Conservation (phyloP, 2,797 vertebrate species). For the Leptoclinus maculatus region DNA sequence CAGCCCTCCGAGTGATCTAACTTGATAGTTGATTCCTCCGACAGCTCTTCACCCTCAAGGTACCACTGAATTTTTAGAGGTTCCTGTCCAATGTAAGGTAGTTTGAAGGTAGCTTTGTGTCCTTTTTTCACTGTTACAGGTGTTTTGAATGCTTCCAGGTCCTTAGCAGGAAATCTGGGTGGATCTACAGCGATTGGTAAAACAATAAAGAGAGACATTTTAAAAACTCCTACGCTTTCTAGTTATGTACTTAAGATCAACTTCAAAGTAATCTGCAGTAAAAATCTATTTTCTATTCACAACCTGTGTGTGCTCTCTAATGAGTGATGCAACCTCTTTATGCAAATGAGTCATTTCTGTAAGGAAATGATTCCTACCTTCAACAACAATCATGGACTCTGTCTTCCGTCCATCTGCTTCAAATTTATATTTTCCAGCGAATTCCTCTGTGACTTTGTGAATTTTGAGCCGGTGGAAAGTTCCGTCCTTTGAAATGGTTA, state of each 20-base stretch:
- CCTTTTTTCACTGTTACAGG: conserved; percentile 88
- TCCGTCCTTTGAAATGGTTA: conserved; percentile 85
- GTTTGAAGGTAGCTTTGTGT: conserved; percentile 84
- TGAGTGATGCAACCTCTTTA: background rate
- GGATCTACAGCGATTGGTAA: conserved; percentile 81
- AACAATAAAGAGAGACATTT: background rate
- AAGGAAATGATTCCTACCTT: conserved; percentile 82
- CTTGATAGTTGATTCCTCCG: conserved; percentile 77
- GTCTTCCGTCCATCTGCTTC: conserved; percentile 90
- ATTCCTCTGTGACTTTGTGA: conserved; percentile 81
- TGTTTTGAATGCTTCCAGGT: conserved; percentile 79
- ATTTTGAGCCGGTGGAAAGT: conserved; percentile 86
- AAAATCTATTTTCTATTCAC: background rate
- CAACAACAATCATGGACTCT: conserved; percentile 86
- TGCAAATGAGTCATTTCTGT: background rate
- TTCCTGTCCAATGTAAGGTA: conserved; percentile 86
- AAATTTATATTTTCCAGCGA: conserved; percentile 90
- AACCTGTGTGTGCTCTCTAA: background rate
- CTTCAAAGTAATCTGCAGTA: background rate
- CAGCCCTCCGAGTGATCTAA: conserved; percentile 79
- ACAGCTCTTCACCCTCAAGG: conserved; percentile 87
- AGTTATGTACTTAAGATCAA: background rate
- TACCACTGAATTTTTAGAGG: conserved; percentile 89
- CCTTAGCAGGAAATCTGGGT: conserved; percentile 84
- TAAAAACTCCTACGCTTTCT: background rate